Percentiles rank a stretch among this genome's conserved stretches.
Evolutionary conservation across 2,113 vertebrate genomes (phyloP).

Genomic region (Catagonus wagneri): DNA sequence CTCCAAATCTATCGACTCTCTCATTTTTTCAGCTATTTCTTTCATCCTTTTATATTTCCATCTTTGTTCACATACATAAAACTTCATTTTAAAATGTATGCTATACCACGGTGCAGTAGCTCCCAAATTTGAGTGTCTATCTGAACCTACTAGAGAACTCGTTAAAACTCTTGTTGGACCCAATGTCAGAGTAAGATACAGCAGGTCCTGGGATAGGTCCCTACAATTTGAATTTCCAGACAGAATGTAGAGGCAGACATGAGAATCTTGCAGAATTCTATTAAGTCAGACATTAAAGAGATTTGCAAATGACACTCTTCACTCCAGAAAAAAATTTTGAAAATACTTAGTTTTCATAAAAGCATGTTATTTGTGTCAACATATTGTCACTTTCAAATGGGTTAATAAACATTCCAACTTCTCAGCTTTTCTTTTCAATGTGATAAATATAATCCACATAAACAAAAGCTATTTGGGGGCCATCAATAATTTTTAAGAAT

Average conservation of each 20-base stretch:
- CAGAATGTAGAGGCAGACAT: neutral
- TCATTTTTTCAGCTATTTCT: slow-evolving; percentile 43
- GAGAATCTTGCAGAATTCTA: slow-evolving; percentile 29
- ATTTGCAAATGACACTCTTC: neutral
- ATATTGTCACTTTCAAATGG: slow-evolving; percentile 28
- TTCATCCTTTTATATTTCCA: neutral
- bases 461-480: neutral
- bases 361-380: neutral
- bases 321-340: neutral
- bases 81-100: neutral
- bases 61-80: neutral
- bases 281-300: slow-evolving; percentile 33
- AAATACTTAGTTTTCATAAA: neutral
- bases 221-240: slow-evolving; percentile 38
- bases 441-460: slow-evolving; percentile 20
- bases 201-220: neutral
- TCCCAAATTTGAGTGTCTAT: neutral
- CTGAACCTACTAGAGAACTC: neutral
- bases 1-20: neutral
- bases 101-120: neutral
- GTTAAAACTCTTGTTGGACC: neutral
- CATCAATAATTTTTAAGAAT: slow-evolving; percentile 32
- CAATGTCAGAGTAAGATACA: neutral
- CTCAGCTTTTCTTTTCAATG: slow-evolving; percentile 34
- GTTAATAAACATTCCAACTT: slow-evolving; percentile 38